These are phyloP conservation scores for Gonioctena quinquepunctata DNA, from an alignment of 1,140 invertebrate genomes.

Conservation along the genomic window DNA sequence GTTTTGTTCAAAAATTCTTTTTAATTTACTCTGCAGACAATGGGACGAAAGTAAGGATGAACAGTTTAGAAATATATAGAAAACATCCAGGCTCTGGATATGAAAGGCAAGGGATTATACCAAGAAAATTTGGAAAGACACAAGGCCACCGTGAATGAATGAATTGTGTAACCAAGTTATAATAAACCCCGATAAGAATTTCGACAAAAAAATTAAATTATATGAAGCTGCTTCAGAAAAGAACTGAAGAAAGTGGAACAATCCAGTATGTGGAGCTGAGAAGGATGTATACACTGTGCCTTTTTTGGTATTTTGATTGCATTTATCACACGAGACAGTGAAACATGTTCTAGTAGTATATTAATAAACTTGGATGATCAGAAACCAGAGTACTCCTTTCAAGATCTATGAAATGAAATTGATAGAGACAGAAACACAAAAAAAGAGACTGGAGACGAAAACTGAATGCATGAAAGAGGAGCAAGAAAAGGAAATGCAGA, in stretches of 20 bases:
- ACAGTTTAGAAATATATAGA: slow-evolving; percentile 16
- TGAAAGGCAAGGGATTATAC: slow-evolving; percentile 3
- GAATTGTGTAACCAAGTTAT: neutral
- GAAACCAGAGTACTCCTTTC: neutral
- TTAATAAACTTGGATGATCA: neutral
- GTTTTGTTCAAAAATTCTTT: neutral
- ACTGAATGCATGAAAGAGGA: neutral
- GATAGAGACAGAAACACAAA: neutral
- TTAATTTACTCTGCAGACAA: neutral
- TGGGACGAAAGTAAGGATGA: slow-evolving; percentile 16
- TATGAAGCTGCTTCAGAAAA: slow-evolving; percentile 8
- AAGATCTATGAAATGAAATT: neutral
- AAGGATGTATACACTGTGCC: slow-evolving; percentile 8
- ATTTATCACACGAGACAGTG: slow-evolving; percentile 1
- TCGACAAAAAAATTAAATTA: slow-evolving; percentile 9
- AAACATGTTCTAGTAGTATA: neutral
- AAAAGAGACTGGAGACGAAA: neutral
- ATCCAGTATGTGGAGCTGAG: neutral
- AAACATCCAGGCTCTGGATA: slow-evolving; percentile 16
- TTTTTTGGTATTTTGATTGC: slow-evolving; percentile 17
- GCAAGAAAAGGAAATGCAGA: neutral
- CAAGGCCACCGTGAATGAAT: neutral
- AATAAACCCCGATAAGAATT: neutral
- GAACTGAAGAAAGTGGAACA: slow-evolving; percentile 11
- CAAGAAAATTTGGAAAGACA: slow-evolving; percentile 6